These are phyloP conservation scores for Mormyrus iriodes DNA, from an alignment of 2,113 vertebrate genomes.

Conservation along the genomic window DNA sequence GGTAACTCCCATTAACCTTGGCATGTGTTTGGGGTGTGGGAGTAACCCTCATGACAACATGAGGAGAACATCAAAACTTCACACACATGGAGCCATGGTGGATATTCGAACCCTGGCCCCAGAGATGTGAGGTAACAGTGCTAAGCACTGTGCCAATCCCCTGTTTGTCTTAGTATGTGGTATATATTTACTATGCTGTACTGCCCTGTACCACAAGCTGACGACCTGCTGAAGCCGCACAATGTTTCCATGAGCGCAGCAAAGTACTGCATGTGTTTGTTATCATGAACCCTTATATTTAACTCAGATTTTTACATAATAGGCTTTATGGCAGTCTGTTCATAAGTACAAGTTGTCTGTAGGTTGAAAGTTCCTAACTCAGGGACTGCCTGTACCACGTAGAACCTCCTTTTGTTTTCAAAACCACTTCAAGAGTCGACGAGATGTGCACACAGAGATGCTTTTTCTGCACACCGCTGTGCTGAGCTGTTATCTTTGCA, in stretches of 20 bases:
- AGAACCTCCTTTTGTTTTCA: background rate
- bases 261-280: background rate
- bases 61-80: too few relatives aligned
- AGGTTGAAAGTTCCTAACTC: background rate
- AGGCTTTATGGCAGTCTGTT: background rate
- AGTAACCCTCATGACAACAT: too few relatives aligned
- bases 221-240: background rate
- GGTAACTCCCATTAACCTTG: too few relatives aligned
- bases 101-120: too few relatives aligned
- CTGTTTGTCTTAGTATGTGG: background rate
- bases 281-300: background rate
- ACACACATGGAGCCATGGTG: too few relatives aligned
- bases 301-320: background rate
- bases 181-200: background rate
- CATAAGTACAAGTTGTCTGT: background rate
- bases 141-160: too few relatives aligned
- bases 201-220: background rate
- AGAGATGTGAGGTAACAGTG: too few relatives aligned
- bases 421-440: background rate
- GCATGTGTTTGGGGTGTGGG: too few relatives aligned
- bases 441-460: background rate
- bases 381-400: background rate
- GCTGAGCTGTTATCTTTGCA: background rate
- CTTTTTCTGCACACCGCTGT: background rate
- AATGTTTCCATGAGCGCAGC: background rate